Evolutionary conservation across 2,888 invertebrate genomes (phyloP).

Genomic region (Ophioninae sp.): DNA sequence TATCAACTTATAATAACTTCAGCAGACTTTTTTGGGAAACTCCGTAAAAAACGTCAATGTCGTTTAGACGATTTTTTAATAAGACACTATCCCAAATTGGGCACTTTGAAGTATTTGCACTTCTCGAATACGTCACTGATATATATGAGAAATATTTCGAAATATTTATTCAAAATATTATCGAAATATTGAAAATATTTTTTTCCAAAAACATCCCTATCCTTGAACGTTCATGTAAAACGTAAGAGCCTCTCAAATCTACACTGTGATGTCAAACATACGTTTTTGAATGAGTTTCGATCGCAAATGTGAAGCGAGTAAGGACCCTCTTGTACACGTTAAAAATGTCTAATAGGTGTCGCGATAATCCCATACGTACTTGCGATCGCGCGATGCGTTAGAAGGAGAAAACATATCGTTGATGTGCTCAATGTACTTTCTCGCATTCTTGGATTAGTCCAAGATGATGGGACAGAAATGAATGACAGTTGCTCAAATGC

Average conservation of each 20-base stretch:
- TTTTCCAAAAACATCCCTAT: neutral
- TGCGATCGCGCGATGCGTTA: slow-evolving; percentile 6
- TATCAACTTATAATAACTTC: neutral
- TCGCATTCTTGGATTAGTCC: neutral
- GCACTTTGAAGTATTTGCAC: neutral
- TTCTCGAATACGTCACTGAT: neutral
- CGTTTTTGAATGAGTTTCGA: neutral
- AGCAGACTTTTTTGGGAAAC: neutral
- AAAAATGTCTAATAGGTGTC: neutral
- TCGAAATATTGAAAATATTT: neutral
- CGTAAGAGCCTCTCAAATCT: neutral
- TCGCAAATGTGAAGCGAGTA: neutral
- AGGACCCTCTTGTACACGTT: neutral
- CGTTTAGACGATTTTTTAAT: neutral
- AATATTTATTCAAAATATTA: neutral
- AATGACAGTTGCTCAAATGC: neutral
- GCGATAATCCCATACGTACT: slow-evolving; percentile 22
- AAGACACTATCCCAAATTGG: neutral
- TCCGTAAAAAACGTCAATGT: neutral
- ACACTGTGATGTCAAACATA: neutral
- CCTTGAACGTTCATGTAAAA: neutral
- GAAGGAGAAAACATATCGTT: neutral
- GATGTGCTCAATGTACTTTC: neutral
- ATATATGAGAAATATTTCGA: neutral
- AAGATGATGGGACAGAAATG: neutral